Percentiles rank a stretch among this genome's conserved stretches.
Conservation (phyloP, 2,797 vertebrate species). For the Eremophila alpestris region DNA sequence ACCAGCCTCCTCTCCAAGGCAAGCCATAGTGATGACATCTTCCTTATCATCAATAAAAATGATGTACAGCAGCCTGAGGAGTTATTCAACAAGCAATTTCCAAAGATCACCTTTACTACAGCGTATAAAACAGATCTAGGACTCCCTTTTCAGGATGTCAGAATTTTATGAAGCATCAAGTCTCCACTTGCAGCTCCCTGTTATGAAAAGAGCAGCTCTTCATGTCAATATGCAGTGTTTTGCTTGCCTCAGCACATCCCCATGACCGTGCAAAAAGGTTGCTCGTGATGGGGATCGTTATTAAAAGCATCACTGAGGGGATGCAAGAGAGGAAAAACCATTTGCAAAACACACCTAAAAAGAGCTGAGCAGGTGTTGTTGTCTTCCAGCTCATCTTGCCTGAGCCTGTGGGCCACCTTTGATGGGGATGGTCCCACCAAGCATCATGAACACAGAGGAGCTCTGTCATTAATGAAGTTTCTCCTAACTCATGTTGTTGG, state of each 20-base stretch:
- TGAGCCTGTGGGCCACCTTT: neutral
- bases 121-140: slow-evolving; percentile 65
- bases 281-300: neutral
- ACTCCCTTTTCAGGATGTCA: slow-evolving; percentile 62
- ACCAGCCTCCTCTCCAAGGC: neutral
- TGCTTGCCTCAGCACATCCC: slow-evolving; percentile 33
- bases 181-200: slow-evolving; percentile 26
- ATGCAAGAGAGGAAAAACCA: neutral
- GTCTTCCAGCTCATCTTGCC: neutral
- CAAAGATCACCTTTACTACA: slow-evolving; percentile 71
- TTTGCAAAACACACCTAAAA: neutral
- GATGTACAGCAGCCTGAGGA: slow-evolving; percentile 42
- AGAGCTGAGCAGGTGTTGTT: neutral
- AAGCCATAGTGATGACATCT: slow-evolving; percentile 56
- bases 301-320: neutral
- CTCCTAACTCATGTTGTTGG: neutral
- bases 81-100: slow-evolving; percentile 74
- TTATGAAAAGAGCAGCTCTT: neutral
- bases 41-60: slow-evolving; percentile 73
- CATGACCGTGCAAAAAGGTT: neutral
- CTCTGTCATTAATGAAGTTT: neutral
- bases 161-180: slow-evolving; percentile 48
- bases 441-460: neutral
- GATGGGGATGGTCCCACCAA: neutral
- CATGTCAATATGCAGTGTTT: neutral